Evolutionary conservation across 2,113 vertebrate genomes (phyloP), one percentile per base, ranked within the genome.

Genomic region (Accipiter cooperii): DNA sequence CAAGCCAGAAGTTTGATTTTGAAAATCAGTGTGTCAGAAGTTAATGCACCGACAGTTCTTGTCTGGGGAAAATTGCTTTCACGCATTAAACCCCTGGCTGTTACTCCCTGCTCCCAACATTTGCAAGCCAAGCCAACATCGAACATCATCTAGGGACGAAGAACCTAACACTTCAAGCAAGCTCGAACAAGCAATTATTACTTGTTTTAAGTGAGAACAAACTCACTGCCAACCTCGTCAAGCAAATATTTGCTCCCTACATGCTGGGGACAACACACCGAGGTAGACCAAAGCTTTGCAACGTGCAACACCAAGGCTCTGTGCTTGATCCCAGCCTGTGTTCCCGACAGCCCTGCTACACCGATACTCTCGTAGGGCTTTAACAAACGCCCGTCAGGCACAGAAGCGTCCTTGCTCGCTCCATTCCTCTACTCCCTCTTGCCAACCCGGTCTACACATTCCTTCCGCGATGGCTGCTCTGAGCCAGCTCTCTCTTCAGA

Each of bases 351-450:
- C 47, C 60, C 58, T 6, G 18, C 49, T 19, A 19, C 26, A 24
- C 13, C 5, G 3, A 22, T 1, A 3, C 6, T 25, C 38, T 60
- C 4, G 0, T 0, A 0, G 2, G 9, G 42, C 31, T 46, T 29
- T 8, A 36, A 46, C 7, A 13, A 38, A 17, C 1, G 1, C 42
- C 46, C 7, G 2, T 5, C 1, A 3, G 65, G 54, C 1, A 3
- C 34, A 63, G 55, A 31, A 68, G 29, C n/a, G 18, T 11, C 16
- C 3, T 5, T 49, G 18, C 10, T 44, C 10, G 7, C 21, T 90
- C 29, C 19, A 2, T 24, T 75, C 18, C 51, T 36, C 57, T 46
- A 8, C 13, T 66, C 18, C 65, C 38, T 63, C 47, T 9, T 29
- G 14, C 63, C 69, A 70, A 11, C 20, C 25, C 38, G 33, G 2